phyloP scores from a whole-genome alignment of 2,797 vertebrate genomes.

The Picus viridis region DNA sequence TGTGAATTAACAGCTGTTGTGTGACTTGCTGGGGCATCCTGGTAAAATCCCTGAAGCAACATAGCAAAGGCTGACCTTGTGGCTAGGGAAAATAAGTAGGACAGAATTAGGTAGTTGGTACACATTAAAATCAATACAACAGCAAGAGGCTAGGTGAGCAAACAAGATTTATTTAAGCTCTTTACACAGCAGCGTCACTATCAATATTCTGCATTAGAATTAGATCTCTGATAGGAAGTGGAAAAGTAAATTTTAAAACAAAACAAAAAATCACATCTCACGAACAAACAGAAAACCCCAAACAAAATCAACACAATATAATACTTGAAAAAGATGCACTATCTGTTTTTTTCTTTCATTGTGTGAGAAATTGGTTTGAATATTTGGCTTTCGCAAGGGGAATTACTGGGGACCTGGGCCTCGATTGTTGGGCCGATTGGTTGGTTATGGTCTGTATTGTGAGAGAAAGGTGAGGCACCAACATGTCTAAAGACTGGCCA shows the following conservation, averaged over 20 bases:
- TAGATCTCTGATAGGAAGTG: neutral
- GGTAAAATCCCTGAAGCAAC: neutral
- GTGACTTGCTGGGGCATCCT: neutral
- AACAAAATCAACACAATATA: neutral
- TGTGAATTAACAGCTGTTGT: neutral
- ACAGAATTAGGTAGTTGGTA: neutral
- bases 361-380: no score
- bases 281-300: no score
- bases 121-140: neutral
- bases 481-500: no score
- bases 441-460: no score
- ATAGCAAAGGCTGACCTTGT: neutral
- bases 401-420: no score
- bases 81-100: neutral
- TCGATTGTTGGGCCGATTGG: no score
- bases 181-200: neutral
- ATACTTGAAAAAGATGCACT: neutral
- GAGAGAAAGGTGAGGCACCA: no score
- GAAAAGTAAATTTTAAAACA: neutral
- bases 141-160: neutral
- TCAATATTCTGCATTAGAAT: neutral
- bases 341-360: neutral
- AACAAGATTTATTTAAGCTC: neutral
- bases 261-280: neutral
- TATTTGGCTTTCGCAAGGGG: no score